Conservation (phyloP, 2,797 vertebrate genomes). For the Tokudaia tokunoshimensis region DNA sequence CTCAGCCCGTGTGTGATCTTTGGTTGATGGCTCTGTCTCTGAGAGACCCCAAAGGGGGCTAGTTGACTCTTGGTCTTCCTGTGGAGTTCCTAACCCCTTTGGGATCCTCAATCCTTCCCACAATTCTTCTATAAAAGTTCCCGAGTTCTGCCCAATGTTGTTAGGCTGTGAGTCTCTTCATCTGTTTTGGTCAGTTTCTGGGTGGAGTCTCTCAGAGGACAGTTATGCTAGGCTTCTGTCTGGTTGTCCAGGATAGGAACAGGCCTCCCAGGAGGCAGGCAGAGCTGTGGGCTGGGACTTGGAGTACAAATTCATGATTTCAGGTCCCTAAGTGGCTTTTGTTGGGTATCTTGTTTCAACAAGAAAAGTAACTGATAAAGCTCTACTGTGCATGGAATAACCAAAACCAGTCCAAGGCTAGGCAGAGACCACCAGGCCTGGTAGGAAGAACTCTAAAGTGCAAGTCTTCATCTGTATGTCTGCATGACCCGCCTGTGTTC, state of each 20-base stretch:
- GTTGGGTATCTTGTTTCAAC: neutral
- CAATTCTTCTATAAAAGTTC: neutral
- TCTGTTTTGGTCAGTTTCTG: neutral
- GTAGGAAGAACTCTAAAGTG: fast-evolving
- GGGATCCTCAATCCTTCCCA: neutral
- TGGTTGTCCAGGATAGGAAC: neutral
- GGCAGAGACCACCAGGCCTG: fast-evolving
- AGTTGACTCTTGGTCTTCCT: neutral
- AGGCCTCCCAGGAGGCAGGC: neutral
- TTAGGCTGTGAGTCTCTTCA: neutral
- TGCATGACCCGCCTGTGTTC: fast-evolving
- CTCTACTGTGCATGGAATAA: too few species aligned
- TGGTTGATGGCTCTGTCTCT: neutral
- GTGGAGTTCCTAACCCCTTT: neutral
- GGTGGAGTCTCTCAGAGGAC: neutral
- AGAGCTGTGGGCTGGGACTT: neutral
- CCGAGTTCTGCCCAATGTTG: neutral
- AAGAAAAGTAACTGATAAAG: neutral
- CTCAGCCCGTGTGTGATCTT: neutral
- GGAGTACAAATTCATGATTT: neutral
- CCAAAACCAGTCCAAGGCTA: too few species aligned
- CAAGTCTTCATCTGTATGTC: fast-evolving
- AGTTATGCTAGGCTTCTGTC: neutral
- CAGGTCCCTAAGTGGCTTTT: neutral
- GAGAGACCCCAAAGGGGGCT: neutral